Percentiles rank a stretch among this genome's conserved stretches.
Evolutionary conservation across 1,140 invertebrate genomes (phyloP).

Genomic region (Cherax destructor): DNA sequence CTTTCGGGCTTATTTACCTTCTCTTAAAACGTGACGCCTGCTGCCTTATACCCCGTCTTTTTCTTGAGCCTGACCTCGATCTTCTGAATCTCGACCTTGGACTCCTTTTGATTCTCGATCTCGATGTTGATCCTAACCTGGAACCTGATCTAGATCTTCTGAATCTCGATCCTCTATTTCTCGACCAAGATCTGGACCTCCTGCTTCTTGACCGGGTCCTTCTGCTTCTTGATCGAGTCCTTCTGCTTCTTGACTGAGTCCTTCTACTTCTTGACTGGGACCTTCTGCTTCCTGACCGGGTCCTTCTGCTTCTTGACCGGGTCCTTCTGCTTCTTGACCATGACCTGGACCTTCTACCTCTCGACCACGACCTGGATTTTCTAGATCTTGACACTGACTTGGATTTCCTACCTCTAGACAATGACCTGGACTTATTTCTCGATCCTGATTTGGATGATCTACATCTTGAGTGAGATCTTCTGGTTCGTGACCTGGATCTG

Average conservation of each 20-base stretch:
- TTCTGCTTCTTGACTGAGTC: not conserved
- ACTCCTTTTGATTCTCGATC: not conserved
- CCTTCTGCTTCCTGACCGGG: not conserved
- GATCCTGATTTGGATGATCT: not conserved
- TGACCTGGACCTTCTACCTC: constrained; percentile 3
- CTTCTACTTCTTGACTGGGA: not conserved
- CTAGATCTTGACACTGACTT: not conserved
- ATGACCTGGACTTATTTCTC: not conserved
- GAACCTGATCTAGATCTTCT: not conserved
- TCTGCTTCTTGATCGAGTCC: not conserved
- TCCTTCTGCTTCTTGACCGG: not conserved
- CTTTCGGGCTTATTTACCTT: too few relatives aligned
- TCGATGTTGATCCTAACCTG: constrained; percentile 4
- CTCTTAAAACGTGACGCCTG: too few relatives aligned
- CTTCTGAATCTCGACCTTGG: not conserved
- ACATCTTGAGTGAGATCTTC: not conserved
- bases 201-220: not conserved
- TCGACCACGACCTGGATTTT: constrained; percentile 14
- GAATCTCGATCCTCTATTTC: not conserved
- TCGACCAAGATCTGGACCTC: not conserved
- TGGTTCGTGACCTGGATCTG: not conserved
- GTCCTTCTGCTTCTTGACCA: constrained; percentile 9
- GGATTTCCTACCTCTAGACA: not conserved
- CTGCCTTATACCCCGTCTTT: not conserved
- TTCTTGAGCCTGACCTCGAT: constrained; percentile 11